phyloP scores from a whole-genome alignment of 2,797 vertebrate species.

The Cryptoprocta ferox region DNA sequence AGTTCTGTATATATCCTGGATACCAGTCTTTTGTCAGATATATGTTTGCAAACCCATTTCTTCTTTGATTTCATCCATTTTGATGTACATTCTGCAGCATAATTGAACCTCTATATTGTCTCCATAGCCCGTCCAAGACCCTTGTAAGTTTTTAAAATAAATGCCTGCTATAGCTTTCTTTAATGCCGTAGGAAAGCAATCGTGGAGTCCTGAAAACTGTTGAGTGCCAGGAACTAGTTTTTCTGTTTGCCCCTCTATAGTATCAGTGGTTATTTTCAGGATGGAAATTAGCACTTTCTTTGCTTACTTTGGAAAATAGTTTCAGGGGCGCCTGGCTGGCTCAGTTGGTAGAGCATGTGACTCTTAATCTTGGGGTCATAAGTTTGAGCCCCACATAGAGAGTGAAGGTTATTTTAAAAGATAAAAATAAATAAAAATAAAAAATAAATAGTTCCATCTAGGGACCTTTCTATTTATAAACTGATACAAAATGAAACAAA shows the following conservation, averaged over 20 bases:
- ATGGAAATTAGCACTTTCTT: constrained; percentile 6
- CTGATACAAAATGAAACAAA: not conserved
- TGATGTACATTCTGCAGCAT: not conserved
- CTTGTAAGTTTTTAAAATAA: constrained; percentile 7
- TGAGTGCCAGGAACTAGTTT: not conserved
- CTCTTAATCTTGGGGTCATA: not conserved
- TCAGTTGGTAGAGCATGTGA: not conserved
- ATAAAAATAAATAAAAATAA: not conserved
- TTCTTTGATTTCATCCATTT: not conserved
- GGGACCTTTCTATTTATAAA: not conserved
- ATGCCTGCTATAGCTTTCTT: not conserved
- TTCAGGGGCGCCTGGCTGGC: not conserved
- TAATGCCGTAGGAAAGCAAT: not conserved
- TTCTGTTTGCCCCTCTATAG: not conserved
- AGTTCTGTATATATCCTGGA: no score
- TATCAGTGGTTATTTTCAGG: not conserved
- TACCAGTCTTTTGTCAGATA: not conserved
- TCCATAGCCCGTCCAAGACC: not conserved
- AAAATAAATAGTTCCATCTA: not conserved
- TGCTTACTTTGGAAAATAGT: not conserved
- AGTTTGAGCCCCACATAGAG: not conserved
- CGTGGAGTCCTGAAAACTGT: not conserved
- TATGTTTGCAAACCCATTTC: not conserved
- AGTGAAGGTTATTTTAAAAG: not conserved
- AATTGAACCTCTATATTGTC: not conserved